phyloP scores from a whole-genome alignment of 2,113 vertebrate genomes.

The Microtus pennsylvanicus region DNA sequence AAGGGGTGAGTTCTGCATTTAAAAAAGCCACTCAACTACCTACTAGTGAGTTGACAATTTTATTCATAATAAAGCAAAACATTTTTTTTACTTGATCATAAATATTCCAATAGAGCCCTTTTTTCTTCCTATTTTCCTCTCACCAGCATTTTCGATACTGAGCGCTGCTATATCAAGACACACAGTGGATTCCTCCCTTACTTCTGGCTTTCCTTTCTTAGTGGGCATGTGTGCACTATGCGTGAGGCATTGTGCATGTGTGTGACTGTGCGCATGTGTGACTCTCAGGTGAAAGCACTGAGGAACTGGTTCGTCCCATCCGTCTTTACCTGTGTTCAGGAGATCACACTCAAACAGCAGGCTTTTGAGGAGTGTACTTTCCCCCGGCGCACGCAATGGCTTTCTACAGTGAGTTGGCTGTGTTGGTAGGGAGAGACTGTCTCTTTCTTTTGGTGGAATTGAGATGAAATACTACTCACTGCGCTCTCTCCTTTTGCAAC shows the following conservation, averaged over 20 bases:
- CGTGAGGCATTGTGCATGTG: background rate
- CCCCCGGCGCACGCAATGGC: too few species aligned
- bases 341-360: background rate
- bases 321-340: background rate
- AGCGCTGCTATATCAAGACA: background rate
- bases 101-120: background rate
- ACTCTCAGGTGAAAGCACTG: too few species aligned
- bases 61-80: constrained; percentile 46
- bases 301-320: too few species aligned
- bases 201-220: background rate
- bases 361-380: background rate
- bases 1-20: constrained; percentile 20
- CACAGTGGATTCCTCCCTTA: background rate
- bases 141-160: background rate
- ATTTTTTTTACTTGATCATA: constrained; percentile 16
- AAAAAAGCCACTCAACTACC: constrained; percentile 26
- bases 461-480: background rate
- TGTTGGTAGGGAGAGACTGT: background rate
- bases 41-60: constrained; percentile 18
- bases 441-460: background rate
- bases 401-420: too few species aligned
- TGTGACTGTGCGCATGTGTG: too few species aligned
- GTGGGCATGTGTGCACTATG: background rate
- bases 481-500: background rate
- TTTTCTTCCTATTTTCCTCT: background rate